These are phyloP conservation scores for Halichondria panicea DNA, from an alignment of 37 sponge, comb jelly and placozoan species.

Conservation along the genomic window DNA sequence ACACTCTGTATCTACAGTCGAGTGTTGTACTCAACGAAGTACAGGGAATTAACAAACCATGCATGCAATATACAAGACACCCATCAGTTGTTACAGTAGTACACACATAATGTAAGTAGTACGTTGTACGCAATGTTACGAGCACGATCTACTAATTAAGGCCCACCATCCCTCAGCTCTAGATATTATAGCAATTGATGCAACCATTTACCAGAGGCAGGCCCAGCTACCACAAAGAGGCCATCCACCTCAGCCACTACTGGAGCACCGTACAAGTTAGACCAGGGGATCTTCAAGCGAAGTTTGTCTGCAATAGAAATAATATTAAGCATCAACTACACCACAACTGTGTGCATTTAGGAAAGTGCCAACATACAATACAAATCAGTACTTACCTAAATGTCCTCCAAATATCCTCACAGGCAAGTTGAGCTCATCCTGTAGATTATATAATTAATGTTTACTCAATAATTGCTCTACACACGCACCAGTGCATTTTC, in stretches of 20 bases:
- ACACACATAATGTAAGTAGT: too few species aligned
- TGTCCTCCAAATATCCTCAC: constrained; percentile 53
- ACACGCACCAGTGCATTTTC: constrained; percentile 73
- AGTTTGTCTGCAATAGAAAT: constrained; percentile 24
- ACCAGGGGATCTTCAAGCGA: constrained; percentile 61
- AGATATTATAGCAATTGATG: too few species aligned
- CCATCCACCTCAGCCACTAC: constrained; percentile 58
- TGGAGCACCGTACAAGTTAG: constrained; percentile 53
- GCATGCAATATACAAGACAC: too few species aligned
- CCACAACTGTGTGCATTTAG: neutral
- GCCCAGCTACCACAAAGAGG: constrained; percentile 67
- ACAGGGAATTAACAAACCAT: too few species aligned
- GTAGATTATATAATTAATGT: neutral
- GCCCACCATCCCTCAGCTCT: too few species aligned
- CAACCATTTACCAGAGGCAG: constrained; percentile 47
- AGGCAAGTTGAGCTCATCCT: constrained; percentile 69
- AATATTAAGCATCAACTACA: neutral
- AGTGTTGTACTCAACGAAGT: too few species aligned
- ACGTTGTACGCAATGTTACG: too few species aligned
- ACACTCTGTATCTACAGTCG: too few species aligned
- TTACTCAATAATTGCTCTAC: neutral
- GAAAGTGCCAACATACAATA: neutral
- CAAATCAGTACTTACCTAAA: constrained; percentile 34
- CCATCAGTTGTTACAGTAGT: too few species aligned
- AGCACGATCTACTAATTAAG: too few species aligned